Percentiles rank a stretch among this genome's conserved stretches.
Conservation (phyloP, 2,888 invertebrate species). For the Drosophila limbata region DNA sequence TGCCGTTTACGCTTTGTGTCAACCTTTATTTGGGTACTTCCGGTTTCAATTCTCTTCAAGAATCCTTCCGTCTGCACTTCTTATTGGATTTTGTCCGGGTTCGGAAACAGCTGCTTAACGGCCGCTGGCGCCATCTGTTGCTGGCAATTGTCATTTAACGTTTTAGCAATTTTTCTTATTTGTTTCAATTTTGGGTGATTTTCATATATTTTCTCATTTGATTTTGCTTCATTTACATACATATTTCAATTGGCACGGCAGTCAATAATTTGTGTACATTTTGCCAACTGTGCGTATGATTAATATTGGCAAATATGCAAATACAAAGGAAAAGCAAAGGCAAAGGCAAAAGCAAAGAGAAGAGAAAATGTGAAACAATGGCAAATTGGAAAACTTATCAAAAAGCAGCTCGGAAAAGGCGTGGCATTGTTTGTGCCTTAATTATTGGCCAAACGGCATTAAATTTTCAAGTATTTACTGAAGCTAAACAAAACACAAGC, state of each 20-base stretch:
- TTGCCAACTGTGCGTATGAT: conserved; percentile 72
- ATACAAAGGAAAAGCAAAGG: background rate
- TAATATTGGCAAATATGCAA: conserved; percentile 64
- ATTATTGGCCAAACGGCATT: conserved; percentile 77
- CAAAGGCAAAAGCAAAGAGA: background rate
- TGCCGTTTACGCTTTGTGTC: conserved; percentile 22
- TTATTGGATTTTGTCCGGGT: conserved; percentile 26
- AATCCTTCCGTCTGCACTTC: conserved; percentile 12
- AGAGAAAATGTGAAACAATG: conserved; percentile 1
- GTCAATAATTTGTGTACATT: conserved; percentile 48
- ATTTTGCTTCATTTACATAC: conserved; percentile 16
- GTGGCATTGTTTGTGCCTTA: conserved; percentile 65
- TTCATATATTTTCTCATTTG: background rate
- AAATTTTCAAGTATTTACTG: conserved; percentile 79
- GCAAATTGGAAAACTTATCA: conserved; percentile 27
- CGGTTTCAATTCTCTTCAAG: conserved; percentile 32
- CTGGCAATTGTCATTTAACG: conserved; percentile 17
- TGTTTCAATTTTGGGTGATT: background rate
- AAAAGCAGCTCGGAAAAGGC: conserved; percentile 13
- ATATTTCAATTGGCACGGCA: conserved; percentile 18
- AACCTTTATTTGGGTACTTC: conserved; percentile 51
- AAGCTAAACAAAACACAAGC: conserved; percentile 75
- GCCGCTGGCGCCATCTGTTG: conserved; percentile 58
- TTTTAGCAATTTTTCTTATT: conserved; percentile 8
- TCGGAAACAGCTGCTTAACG: conserved; percentile 13